phyloP scores from a whole-genome alignment of 2,888 invertebrate species.

The Acanthopleura granulata region DNA sequence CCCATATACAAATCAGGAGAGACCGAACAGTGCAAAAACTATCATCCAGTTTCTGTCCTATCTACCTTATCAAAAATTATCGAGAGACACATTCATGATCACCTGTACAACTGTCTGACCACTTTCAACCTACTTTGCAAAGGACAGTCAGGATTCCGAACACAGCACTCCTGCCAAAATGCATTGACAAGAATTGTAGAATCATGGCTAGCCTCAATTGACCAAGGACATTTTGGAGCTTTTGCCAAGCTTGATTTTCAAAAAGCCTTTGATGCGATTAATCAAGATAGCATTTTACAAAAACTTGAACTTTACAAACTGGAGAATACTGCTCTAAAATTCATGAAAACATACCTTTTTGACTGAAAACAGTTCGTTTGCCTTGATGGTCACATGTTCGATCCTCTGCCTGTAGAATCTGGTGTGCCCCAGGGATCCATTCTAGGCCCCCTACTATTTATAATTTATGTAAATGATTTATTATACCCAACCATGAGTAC shows the following conservation, averaged over 20 bases:
- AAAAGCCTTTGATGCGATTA: slow-evolving; percentile 9
- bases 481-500: not conserved
- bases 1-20: slow-evolving; percentile 3
- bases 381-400: too few relatives aligned
- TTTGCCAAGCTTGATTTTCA: not conserved
- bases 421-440: too few relatives aligned
- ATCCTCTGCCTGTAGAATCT: too few relatives aligned
- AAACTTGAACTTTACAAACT: slow-evolving; percentile 10
- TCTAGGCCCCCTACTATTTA: too few relatives aligned
- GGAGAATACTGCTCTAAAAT: not conserved
- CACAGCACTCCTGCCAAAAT: too few relatives aligned
- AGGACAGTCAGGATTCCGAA: not conserved
- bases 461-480: too few relatives aligned
- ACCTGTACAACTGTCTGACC: too few relatives aligned
- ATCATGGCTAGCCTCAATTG: not conserved
- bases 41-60: not conserved
- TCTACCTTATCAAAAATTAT: too few relatives aligned
- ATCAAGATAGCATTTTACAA: slow-evolving; percentile 1
- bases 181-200: not conserved
- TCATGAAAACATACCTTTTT: too few relatives aligned
- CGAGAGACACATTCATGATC: too few relatives aligned
- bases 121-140: too few relatives aligned
- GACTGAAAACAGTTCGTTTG: too few relatives aligned
- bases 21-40: not conserved
- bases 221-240: not conserved